Base-by-base conservation (phyloP, 2,888 invertebrate genomes). In the Agrilus cyanescens region DNA sequence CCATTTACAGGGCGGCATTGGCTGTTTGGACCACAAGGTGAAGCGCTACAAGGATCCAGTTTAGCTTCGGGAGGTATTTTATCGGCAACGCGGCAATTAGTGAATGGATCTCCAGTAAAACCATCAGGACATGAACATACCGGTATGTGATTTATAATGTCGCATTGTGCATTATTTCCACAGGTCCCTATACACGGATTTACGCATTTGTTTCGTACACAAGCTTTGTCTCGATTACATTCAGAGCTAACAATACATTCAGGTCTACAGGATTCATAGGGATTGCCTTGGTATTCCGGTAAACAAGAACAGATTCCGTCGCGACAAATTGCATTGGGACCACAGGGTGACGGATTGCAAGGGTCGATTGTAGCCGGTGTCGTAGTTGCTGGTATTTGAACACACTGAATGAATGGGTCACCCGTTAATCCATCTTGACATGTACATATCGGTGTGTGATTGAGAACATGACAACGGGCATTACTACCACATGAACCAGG, bases 401-500 rank as follows among this genome's bases (percentile, higher is more conserved):
- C 72, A 57, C 87, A 87, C 56, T 81, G 78, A 13, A 76, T 75
- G 56, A 87, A 85, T 30, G 88, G 84, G 75, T 88, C 84, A n/a
- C 86, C 86, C 1, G 80, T 81, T 55, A 75, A 81, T 25, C 81
- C 81, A 47, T 78, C 78, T 50, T 79, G 75, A 56, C 86, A 86
- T 2, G 80, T 79, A 60, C 86, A 86, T 33, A 84, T 78, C n/a
- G 87, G 85, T 31, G 84, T 75, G 61, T 88, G 87, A 60, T 85
- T 85, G 18, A 82, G 63, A 6, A 87, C 82, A 50, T 81, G 80
- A 53, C 88, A 88, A 53, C 78, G 76, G 4, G 85, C 84, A 58
- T 85, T 82, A 12, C 82, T 71, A 12, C 87, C 87, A 55, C 88
- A 88, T 0, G 86, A 85, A 8, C 86, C 85, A 12, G 81, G 78